A percentile compares a stretch with the other conserved stretches of the same genome.
Conservation (phyloP, 2,797 vertebrate genomes). For the Tangara arthus region DNA sequence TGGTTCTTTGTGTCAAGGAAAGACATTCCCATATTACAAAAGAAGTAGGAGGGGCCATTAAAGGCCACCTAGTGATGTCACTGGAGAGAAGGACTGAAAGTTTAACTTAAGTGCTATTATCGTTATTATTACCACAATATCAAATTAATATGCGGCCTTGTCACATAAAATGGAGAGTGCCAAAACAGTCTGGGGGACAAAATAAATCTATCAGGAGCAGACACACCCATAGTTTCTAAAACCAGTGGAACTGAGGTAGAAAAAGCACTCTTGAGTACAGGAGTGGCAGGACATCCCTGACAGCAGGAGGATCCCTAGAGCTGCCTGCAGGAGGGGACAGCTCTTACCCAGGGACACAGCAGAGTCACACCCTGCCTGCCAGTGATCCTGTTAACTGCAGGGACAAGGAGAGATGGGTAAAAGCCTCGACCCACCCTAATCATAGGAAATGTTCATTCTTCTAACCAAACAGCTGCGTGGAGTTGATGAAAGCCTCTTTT, state of each 20-base stretch:
- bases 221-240: neutral
- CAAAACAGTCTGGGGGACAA: neutral
- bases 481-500: neutral
- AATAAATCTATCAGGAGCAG: neutral
- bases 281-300: neutral
- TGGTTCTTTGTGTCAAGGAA: neutral
- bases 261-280: neutral
- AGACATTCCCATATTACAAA: neutral
- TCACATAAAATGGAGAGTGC: neutral
- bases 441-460: neutral
- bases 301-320: neutral
- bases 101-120: neutral
- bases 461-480: neutral
- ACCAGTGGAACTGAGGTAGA: rapidly evolving
- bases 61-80: neutral
- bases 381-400: neutral
- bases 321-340: neutral
- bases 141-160: neutral
- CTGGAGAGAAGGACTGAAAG: neutral
- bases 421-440: neutral
- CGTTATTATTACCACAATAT: neutral
- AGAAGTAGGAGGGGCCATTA: neutral
- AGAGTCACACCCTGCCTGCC: neutral
- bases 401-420: neutral
- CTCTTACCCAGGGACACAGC: neutral